Evolutionary conservation across 2,113 vertebrate species (phyloP).

Genomic region (Butorides virescens): DNA sequence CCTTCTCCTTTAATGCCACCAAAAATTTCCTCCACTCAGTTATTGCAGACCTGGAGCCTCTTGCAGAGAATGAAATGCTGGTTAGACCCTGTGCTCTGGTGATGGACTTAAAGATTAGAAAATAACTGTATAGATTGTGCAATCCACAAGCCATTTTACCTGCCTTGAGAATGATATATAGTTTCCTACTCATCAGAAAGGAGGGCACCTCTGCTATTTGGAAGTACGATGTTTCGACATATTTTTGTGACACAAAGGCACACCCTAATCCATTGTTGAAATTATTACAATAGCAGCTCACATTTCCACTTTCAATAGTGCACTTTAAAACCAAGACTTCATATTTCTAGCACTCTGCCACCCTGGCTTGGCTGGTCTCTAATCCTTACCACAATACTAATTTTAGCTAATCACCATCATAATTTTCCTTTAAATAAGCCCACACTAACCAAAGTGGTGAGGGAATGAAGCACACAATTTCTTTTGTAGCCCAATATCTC

Average conservation of each 20-base stretch:
- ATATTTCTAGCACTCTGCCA: neutral
- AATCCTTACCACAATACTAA: neutral
- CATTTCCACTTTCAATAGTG: neutral
- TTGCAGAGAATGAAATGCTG: neutral
- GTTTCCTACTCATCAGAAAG: neutral
- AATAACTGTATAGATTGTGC: neutral
- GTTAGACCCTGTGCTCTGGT: neutral
- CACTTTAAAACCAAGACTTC: neutral
- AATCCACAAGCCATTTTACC: neutral
- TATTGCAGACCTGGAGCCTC: neutral
- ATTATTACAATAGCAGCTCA: neutral
- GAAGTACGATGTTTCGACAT: neutral
- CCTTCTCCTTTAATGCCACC: neutral
- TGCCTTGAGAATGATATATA: neutral
- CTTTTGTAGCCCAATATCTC: conserved; percentile 67
- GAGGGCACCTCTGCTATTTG: neutral
- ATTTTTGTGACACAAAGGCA: neutral
- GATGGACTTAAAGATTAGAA: neutral
- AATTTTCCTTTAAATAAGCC: neutral
- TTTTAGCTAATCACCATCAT: neutral
- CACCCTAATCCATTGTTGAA: neutral
- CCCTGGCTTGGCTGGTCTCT: conserved; percentile 11
- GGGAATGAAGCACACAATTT: neutral
- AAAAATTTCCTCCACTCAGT: neutral
- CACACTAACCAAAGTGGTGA: neutral